Percentiles rank a stretch among this genome's conserved stretches.
phyloP scores from a whole-genome alignment of 2,113 vertebrate species.

The Dipodomys merriami region DNA sequence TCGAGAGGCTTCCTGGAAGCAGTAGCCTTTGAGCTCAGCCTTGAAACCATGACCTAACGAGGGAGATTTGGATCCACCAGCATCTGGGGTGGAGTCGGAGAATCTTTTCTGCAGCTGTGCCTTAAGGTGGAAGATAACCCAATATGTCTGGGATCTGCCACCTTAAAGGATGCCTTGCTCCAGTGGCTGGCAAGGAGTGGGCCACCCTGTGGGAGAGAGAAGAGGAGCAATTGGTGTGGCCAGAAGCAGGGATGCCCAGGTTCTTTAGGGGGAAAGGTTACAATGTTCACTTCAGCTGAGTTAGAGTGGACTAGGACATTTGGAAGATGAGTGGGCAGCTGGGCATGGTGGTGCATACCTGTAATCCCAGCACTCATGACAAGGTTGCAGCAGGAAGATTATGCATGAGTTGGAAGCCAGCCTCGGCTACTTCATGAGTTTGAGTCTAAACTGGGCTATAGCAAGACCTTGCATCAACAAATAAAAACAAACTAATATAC shows the following conservation, averaged over 20 bases:
- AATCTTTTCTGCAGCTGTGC: not conserved
- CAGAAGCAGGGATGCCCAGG: too few species aligned
- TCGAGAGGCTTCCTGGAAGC: not conserved
- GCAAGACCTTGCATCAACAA: not conserved
- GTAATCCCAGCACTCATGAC: not conserved
- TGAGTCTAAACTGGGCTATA: too few species aligned
- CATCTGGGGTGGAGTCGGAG: not conserved
- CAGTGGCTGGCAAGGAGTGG: not conserved
- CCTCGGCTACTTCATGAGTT: too few species aligned
- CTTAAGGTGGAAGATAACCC: not conserved
- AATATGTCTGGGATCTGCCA: not conserved
- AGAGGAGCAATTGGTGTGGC: fast-evolving
- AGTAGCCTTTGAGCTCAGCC: not conserved
- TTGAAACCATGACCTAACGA: not conserved
- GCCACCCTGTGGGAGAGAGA: too few species aligned
- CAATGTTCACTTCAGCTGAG: not conserved
- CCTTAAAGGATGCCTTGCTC: not conserved
- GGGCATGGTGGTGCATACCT: not conserved
- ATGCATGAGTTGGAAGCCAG: too few species aligned
- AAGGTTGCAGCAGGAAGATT: not conserved
- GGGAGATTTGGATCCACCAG: not conserved
- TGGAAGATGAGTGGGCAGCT: not conserved
- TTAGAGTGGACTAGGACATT: not conserved
- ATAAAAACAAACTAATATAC: not conserved
- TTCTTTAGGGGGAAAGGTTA: not conserved